Base-by-base conservation (phyloP, 2,888 invertebrate genomes). In the Hecatera dysodea region DNA sequence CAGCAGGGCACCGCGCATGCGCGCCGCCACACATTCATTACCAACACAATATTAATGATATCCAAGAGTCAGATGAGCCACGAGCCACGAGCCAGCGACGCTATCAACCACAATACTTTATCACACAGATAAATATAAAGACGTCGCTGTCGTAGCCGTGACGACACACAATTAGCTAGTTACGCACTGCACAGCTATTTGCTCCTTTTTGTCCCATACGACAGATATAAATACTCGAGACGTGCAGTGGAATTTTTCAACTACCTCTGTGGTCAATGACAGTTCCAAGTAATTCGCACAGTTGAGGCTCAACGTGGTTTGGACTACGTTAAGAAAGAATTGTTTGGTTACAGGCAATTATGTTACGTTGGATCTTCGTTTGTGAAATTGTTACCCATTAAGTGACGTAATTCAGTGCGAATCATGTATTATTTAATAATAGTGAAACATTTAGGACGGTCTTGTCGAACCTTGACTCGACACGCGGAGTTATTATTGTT, bases 401-500 rank as follows among this genome's bases (percentile, higher is more conserved):
- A 27, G 60, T 74, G 72, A 79, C 72, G 56, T 56, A 61, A 65
- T 64, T 74, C 36, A 24, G 68, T 66, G 72, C 83, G 78, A 80
- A 71, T 69, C 61, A 63, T n/a, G 69, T 75, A 74, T 75, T 68
- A 72, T 76, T 80, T 62, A 82, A 77, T 82, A 77, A 81, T 86
- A 87, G 86, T 86, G 44, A 71, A 52, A 76, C 63, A 88, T 86
- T 77, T 87, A 84, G 87, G 86, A 82, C 86, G 80, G 80, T 84
- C 84, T 83, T 82, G 87, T 81, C 80, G 84, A 87, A 86, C 87
- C 88, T 88, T 89, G 90, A 90, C 88, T 90, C 88, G 88, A 87
- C 87, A 86, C 72, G 87, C 82, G 84, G 82, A 89, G 89, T 90
- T 91, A 91, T 90, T 89, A 91, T 90, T 90, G 90, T 91, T 89